A percentile compares a stretch with the other conserved stretches of the same genome.
phyloP scores from a whole-genome alignment of 2,888 invertebrate genomes.

The Caenorhabditis sp. region DNA sequence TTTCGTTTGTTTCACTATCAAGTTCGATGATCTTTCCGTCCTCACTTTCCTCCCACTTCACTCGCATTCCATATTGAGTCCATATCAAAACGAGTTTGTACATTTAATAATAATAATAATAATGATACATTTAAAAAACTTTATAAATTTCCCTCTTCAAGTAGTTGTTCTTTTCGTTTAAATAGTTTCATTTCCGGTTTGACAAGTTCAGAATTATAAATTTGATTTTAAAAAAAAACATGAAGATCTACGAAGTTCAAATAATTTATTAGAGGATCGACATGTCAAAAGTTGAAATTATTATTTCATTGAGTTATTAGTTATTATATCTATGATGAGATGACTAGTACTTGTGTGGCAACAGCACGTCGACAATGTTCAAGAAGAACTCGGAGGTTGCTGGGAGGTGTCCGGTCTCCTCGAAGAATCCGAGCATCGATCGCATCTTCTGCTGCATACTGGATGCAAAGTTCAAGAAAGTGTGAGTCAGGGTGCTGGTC shows the following conservation, averaged over 20 bases:
- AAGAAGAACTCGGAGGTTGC: constrained; percentile 73
- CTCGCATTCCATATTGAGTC: constrained; percentile 48
- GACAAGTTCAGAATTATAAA: too few species aligned
- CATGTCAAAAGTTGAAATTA: constrained; percentile 42
- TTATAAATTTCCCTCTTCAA: too few species aligned
- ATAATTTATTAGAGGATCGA: constrained; percentile 37
- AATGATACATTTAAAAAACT: constrained; percentile 1
- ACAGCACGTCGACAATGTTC: constrained; percentile 65
- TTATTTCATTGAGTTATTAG: constrained; percentile 38
- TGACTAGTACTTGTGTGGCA: constrained; percentile 67
- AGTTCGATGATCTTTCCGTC: constrained; percentile 56
- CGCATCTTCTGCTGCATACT: constrained; percentile 59
- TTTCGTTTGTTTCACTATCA: constrained; percentile 62
- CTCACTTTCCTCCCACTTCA: constrained; percentile 41
- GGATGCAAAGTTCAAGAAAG: constrained; percentile 67
- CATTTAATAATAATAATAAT: constrained; percentile 45
- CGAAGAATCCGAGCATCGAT: constrained; percentile 48
- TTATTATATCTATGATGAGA: constrained; percentile 33
- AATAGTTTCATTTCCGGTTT: too few species aligned
- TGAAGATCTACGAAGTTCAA: too few species aligned
- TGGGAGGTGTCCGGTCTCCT: constrained; percentile 70
- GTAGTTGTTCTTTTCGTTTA: too few species aligned
- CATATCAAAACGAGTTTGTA: constrained; percentile 64
- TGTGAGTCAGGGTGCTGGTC: constrained; percentile 73
- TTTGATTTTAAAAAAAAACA: too few species aligned